Base-by-base conservation (phyloP, 2,113 vertebrate species). In the Setophaga coronata region DNA sequence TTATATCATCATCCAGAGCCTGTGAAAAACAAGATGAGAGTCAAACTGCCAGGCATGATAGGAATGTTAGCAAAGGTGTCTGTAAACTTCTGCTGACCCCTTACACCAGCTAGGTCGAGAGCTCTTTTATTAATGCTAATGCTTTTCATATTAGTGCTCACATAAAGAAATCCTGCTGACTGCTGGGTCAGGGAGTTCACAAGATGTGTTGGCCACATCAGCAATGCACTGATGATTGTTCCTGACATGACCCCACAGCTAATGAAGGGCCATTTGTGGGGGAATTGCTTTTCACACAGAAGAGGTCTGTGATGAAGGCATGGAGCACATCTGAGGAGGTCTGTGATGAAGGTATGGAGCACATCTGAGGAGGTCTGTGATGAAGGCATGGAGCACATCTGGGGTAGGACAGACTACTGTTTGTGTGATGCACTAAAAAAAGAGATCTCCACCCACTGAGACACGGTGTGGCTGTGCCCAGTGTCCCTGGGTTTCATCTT, bases 91-190 rank as follows among this genome's bases (percentile, higher is more conserved):
- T 94, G 60, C 87, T 96, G 91, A 97, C 97, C 93, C 88, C 50
- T 81, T 53, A 43, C 81, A 95, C 56, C 64, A 89, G 50, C 36
- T 54, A 76, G 71, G 89, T 84, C 15, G 18, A 86, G 86, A 92
- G 58, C 76, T 87, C 82, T 97, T 96, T 93, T 95, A 96, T 97
- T 96, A 97, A 95, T 85, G 93, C 42, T 91, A 95, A 96, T 95
- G 86, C 66, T 92, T 96, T 95, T 96, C 95, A 83, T 96, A 93
- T 94, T 95, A 91, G 85, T 36, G 88, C 91, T 76, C 91, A 76
- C 88, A 94, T 85, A 74, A 94, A 96, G 86, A 89, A 96, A 95
- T 95, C 83, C 81, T 91, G 82, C 95, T 93, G 93, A 86, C 88
- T 95, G 86, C 83, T 51, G 15, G 73, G 95, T 96, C 94, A 96